Evolutionary conservation across 64 coral and sea anemone genomes (phyloP).

Genomic region (Pachyseris speciosa): DNA sequence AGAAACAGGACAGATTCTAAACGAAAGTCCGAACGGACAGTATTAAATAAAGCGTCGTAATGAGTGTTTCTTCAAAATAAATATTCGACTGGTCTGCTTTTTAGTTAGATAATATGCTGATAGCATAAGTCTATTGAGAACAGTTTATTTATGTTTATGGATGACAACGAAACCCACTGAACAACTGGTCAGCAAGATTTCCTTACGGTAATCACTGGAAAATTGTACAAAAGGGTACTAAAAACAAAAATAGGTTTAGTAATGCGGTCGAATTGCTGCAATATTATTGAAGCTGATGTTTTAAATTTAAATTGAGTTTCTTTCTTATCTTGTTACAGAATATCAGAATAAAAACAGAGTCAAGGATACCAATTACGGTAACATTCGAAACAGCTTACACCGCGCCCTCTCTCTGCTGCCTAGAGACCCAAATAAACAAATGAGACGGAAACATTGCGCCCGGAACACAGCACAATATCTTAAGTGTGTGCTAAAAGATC

Average conservation of each 20-base stretch:
- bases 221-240: background rate
- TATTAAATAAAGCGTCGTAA: background rate
- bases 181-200: background rate
- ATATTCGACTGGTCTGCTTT: background rate
- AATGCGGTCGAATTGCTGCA: background rate
- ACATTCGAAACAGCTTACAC: background rate
- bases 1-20: background rate
- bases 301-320: background rate
- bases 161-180: background rate
- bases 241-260: background rate
- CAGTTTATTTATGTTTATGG: background rate
- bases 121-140: background rate
- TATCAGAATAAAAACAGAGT: conserved; percentile 16
- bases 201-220: background rate
- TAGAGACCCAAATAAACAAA: conserved; percentile 36
- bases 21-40: background rate
- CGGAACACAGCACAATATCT: conserved; percentile 11
- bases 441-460: background rate
- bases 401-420: conserved; percentile 30
- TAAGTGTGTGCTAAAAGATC: background rate
- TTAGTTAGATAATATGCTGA: background rate
- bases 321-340: background rate
- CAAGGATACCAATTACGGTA: conserved; percentile 39
- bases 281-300: background rate
- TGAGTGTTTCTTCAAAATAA: background rate